These are phyloP conservation scores for Cerceris ruficornis DNA, from an alignment of 2,888 invertebrate species.

Conservation along the genomic window DNA sequence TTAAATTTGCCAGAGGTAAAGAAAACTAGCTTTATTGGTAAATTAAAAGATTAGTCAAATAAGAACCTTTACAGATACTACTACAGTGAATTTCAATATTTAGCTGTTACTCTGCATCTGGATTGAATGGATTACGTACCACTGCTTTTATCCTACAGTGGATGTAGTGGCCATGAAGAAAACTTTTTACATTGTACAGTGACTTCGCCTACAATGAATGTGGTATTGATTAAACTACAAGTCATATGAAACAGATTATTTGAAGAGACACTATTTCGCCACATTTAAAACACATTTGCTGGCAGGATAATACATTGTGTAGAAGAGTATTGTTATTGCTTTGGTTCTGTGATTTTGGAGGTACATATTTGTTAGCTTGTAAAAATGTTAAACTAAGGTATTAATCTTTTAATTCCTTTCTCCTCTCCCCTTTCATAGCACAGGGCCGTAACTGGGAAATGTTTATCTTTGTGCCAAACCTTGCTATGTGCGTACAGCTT, in stretches of 20 bases:
- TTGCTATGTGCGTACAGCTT: conserved; percentile 66
- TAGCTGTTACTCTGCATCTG: conserved; percentile 76
- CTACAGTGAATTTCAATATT: conserved; percentile 76
- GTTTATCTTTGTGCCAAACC: conserved; percentile 69
- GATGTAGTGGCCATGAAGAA: conserved; percentile 70
- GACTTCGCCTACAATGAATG: conserved; percentile 79
- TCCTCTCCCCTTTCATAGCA: conserved; percentile 69
- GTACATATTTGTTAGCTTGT: conserved; percentile 81
- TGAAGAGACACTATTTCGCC: conserved; percentile 66
- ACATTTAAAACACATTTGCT: conserved; percentile 70
- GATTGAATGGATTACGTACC: conserved; percentile 74
- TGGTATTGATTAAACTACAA: conserved; percentile 69
- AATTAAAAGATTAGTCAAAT: conserved; percentile 60
- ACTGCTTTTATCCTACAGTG: conserved; percentile 74
- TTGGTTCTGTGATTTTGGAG: conserved; percentile 81
- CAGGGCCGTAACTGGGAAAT: conserved; percentile 77
- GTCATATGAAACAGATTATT: conserved; percentile 50
- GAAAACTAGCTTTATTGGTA: background rate
- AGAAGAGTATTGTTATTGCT: conserved; percentile 78
- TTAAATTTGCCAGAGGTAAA: background rate
- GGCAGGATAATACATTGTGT: conserved; percentile 75
- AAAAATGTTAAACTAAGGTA: conserved; percentile 79
- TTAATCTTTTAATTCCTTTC: conserved; percentile 78
- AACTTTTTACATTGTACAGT: conserved; percentile 81
- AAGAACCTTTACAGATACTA: conserved; percentile 73